Base-by-base conservation (phyloP, 1,140 invertebrate species). In the Diorhabda sublineata region DNA sequence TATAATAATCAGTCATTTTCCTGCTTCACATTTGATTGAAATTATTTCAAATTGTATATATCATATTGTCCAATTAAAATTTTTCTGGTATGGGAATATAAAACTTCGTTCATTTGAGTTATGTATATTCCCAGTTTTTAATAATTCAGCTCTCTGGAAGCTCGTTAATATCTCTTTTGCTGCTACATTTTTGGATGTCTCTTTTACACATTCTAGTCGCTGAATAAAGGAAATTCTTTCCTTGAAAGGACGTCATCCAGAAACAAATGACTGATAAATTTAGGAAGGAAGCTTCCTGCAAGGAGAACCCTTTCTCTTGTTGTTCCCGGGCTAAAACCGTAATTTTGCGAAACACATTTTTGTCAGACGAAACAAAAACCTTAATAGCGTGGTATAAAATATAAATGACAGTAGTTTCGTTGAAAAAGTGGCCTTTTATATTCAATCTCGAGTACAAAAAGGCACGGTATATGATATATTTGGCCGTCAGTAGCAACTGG, bases 401-500 rank as follows among this genome's bases (percentile, higher is more conserved):
- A 45, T 43, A 44, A 62, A 62, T 44, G 43, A 44, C 42, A 44
- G 61, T 44, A 62, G 61, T 44, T 42, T 44, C 44, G 42, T 11
- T 44, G 42, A 44, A 62, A 62, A 62, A 44, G 43, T 45, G 61
- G 9, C 44, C 44, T 59, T 62, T 62, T 62, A 62, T 44, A 44
- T 62, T 62, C 61, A 62, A 62, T 62, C 42, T 62, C 61, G 61
- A 45, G 44, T 62, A 62, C 43, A 62, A 62, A 62, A 62, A 62
- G 61, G 61, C 61, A 62, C 61, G 42, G 61, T 62, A 62, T 62
- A 62, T 62, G 61, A 62, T 62, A 62, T 62, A 62, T 62, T 44
- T 45, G 42, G 26, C 42, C 61, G 61, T 62, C 61, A 45, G n/a
- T 44, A 43, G 42, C 61, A 62, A n/a, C 61, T 62, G 44, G 47